Evolutionary conservation across 2,888 invertebrate species (phyloP).

Genomic region (Ctenicera cuprea): DNA sequence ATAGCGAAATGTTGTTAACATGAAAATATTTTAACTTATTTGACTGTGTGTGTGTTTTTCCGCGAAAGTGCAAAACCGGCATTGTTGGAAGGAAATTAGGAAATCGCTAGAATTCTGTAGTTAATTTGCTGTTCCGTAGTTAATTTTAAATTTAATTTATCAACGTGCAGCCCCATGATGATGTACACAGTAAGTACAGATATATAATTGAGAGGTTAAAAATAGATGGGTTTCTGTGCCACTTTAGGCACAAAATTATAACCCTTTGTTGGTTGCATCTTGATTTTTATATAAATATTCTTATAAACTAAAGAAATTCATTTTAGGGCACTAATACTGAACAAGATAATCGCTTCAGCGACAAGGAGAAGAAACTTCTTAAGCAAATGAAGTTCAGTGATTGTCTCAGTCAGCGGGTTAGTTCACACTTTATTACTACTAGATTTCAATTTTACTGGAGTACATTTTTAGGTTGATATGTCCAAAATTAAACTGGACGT

Average conservation of each 20-base stretch:
- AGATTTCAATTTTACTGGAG: neutral
- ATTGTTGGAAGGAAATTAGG: constrained; percentile 25
- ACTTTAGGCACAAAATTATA: constrained; percentile 50
- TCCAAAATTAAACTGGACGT: constrained; percentile 98
- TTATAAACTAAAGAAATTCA: neutral
- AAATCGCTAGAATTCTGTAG: constrained; percentile 13
- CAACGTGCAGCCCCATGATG: constrained; percentile 60
- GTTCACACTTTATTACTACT: constrained; percentile 44
- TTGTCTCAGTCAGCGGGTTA: constrained; percentile 92
- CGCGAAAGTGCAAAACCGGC: constrained; percentile 39
- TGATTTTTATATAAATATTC: neutral
- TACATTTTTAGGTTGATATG: constrained; percentile 90
- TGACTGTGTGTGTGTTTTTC: constrained; percentile 14
- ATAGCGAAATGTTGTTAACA: constrained; percentile 4
- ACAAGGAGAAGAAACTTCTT: constrained; percentile 99
- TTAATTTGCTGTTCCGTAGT: constrained; percentile 28
- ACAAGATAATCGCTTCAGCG: constrained; percentile 99
- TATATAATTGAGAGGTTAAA: constrained; percentile 43
- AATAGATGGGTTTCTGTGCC: constrained; percentile 38
- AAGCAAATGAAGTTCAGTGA: constrained; percentile 99
- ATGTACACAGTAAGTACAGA: constrained; percentile 68
- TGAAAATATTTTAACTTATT: constrained; percentile 3
- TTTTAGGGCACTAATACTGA: constrained; percentile 97
- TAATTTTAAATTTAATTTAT: constrained; percentile 33
- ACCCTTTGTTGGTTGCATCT: constrained; percentile 8